Evolutionary conservation across 1,140 invertebrate genomes (phyloP), one percentile per base, ranked within the genome.

Genomic region (Megathymus violae): DNA sequence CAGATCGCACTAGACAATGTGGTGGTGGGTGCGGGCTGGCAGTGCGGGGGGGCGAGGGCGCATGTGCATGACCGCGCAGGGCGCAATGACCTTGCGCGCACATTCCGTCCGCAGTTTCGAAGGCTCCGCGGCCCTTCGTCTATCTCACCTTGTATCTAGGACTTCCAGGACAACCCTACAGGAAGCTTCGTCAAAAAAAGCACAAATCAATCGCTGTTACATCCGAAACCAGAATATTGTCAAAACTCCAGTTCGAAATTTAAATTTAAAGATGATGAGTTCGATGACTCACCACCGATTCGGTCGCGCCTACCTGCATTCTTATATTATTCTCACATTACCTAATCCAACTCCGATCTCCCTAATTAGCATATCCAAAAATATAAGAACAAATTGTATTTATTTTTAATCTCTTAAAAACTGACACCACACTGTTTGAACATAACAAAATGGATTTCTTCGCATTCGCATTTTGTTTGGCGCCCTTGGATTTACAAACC

Each of bases 1-100:
- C 74, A 79, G 84, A 85, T 87, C 83, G 76, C 65, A 71, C 78
- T 83, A 88, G 78, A 87, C 86, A 85, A 85, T 82, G 79, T 80
- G 78, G 76, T 84, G 82, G 78, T 71, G 75, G 71, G 70, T 71
- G 74, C 71, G 64, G 67, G 59, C 56, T 41, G 54, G 22, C 43
- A 62, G 64, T 15, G 63, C 41, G 63, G 27, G 52, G 52, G 51
- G 66, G 48, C n/a, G n/a, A n/a, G 67, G 50, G 62, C 52, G 64
- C 48, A 79, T 80, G 84, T 80, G 80, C 84, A 84, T 88, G 84
- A 88, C 85, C 88, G 88, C 88, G 80, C 83, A 78, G 85, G 83
- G 88, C 86, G 82, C 86, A 90, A 90, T 88, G 86, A 90, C 88
- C 88, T 90, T 90, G 88, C 79, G 76, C 76, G 83, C 79, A 79